A percentile compares a stretch with the other conserved stretches of the same genome.
Evolutionary conservation across 2,113 vertebrate species (phyloP).

Genomic region (Ammodytes marinus): DNA sequence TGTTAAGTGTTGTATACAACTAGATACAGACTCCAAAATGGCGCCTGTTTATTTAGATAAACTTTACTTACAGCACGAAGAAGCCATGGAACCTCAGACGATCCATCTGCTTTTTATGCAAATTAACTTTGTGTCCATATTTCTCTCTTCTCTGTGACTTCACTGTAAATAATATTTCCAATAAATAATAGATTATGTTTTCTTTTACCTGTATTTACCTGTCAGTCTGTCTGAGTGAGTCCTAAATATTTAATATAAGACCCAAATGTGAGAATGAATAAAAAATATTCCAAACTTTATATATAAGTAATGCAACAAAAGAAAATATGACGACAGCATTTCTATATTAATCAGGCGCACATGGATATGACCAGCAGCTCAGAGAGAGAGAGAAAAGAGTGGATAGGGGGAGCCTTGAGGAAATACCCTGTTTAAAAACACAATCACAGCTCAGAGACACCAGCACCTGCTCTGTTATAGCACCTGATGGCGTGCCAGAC

Average conservation of each 20-base stretch:
- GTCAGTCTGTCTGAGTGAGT: not conserved
- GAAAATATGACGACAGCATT: constrained; percentile 1
- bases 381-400: constrained; percentile 15
- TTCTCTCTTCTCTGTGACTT: not conserved
- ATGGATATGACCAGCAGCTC: constrained; percentile 38
- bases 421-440: constrained; percentile 47
- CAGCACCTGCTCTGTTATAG: constrained; percentile 48
- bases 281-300: not conserved
- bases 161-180: not conserved
- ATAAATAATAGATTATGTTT: not conserved
- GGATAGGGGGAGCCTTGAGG: constrained; percentile 32
- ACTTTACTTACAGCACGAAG: too few species aligned
- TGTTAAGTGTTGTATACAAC: too few species aligned
- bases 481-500: constrained; percentile 51
- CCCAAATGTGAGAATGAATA: not conserved
- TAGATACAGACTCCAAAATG: too few species aligned
- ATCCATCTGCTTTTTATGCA: not conserved
- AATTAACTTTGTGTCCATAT: not conserved
- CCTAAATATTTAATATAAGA: constrained; percentile 7
- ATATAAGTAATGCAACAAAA: constrained; percentile 13
- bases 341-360: constrained; percentile 30
- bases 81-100: too few species aligned
- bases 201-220: not conserved
- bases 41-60: too few species aligned
- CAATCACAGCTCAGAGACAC: constrained; percentile 40